These are phyloP conservation scores for Ectemnius lituratus DNA, from an alignment of 2,888 invertebrate genomes.

Conservation along the genomic window DNA sequence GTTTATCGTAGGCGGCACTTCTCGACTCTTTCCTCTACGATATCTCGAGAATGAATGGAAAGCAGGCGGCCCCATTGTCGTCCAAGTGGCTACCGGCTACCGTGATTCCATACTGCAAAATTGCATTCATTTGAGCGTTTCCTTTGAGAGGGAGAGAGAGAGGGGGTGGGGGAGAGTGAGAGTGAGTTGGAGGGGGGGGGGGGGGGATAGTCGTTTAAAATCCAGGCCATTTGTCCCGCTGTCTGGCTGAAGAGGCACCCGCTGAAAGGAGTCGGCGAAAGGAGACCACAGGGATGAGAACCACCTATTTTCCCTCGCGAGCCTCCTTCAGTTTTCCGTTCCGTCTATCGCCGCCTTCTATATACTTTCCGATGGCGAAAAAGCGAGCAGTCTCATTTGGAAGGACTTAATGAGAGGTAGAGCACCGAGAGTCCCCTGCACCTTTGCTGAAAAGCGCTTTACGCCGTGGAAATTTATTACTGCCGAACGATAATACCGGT, in stretches of 20 bases:
- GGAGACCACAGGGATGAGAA: conserved; percentile 4
- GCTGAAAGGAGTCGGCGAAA: conserved; percentile 12
- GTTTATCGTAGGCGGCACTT: too few species aligned
- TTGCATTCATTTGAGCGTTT: conserved; percentile 62
- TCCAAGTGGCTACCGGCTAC: conserved; percentile 35
- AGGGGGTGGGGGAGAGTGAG: too few species aligned
- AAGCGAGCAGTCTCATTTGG: neutral
- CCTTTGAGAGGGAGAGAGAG: conserved; percentile 49
- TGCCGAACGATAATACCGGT: neutral
- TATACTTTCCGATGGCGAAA: neutral
- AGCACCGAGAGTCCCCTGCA: neutral
- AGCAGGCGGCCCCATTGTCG: conserved; percentile 36
- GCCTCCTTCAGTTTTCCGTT: conserved; percentile 10
- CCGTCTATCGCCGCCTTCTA: neutral
- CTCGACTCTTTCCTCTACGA: too few species aligned
- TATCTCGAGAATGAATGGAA: neutral
- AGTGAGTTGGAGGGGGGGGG: too few species aligned
- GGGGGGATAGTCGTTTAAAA: conserved; percentile 49
- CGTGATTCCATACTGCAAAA: conserved; percentile 53
- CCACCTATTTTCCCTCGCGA: neutral
- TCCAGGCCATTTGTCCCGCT: conserved; percentile 47
- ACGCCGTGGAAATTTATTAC: conserved; percentile 1
- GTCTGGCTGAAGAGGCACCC: conserved; percentile 17
- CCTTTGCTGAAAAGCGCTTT: neutral
- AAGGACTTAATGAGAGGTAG: neutral